These are phyloP conservation scores for Cyclargus thomasi DNA, from an alignment of 1,140 invertebrate species.

Conservation along the genomic window DNA sequence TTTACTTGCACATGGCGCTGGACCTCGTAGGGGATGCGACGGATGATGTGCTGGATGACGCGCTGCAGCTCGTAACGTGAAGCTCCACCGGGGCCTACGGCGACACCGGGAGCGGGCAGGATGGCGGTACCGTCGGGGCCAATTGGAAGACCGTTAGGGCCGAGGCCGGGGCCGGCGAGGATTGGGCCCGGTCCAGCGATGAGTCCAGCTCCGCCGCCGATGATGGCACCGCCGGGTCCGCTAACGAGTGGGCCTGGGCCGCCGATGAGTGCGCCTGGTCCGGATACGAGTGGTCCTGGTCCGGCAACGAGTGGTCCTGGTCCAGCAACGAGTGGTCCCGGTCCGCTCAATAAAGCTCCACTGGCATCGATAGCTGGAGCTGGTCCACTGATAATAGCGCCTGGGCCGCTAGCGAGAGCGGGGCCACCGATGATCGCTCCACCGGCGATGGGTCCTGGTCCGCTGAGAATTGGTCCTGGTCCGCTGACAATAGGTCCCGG, in stretches of 20 bases:
- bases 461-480: background rate
- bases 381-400: background rate
- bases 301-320: conserved; percentile 16
- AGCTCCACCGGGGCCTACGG: conserved; percentile 36
- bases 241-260: conserved; percentile 20
- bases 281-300: conserved; percentile 17
- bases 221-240: conserved; percentile 8
- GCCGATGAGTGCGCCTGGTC: conserved; percentile 7
- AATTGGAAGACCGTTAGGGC: conserved; percentile 13
- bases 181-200: background rate
- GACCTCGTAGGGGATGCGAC: conserved; percentile 57
- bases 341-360: conserved; percentile 10
- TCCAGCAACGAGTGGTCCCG: conserved; percentile 11
- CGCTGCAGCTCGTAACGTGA: conserved; percentile 61
- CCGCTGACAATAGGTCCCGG: background rate
- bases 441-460: conserved; percentile 6
- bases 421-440: conserved; percentile 20
- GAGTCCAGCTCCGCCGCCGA: conserved; percentile 10
- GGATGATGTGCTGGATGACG: conserved; percentile 60
- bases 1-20: conserved; percentile 57
- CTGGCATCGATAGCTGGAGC: conserved; percentile 15
- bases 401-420: conserved; percentile 11
- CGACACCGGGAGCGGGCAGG: conserved; percentile 54
- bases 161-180: conserved; percentile 22
- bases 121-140: conserved; percentile 35